These are phyloP conservation scores for Lycocerus yunnanus DNA, from an alignment of 2,888 invertebrate species.

Conservation along the genomic window DNA sequence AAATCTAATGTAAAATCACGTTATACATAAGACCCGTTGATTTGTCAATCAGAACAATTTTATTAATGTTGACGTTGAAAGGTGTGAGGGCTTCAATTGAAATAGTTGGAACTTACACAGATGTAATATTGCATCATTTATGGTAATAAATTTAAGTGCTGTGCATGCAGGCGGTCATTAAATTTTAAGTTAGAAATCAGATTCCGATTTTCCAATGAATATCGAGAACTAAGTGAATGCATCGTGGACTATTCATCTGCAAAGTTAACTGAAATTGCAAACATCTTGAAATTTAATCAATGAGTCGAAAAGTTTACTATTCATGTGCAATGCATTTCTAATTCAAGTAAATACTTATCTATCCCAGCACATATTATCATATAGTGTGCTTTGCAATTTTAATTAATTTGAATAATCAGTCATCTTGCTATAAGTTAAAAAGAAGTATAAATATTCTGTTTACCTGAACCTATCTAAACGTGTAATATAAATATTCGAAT, in stretches of 20 bases:
- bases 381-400: background rate
- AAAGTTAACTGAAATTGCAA: slow-evolving; percentile 3
- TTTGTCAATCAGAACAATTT: too few relatives aligned
- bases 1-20: too few relatives aligned
- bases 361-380: background rate
- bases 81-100: background rate
- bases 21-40: too few relatives aligned
- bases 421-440: too few relatives aligned
- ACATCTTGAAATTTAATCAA: background rate
- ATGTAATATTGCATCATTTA: background rate
- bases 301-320: background rate
- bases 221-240: slow-evolving; percentile 1
- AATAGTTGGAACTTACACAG: background rate
- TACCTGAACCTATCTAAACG: too few relatives aligned
- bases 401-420: background rate
- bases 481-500: too few relatives aligned
- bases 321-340: background rate
- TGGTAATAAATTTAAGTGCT: background rate
- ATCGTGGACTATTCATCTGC: slow-evolving; percentile 3
- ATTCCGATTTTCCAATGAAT: background rate
- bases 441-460: too few relatives aligned
- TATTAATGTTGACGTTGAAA: background rate
- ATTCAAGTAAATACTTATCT: background rate
- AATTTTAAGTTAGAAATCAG: background rate
- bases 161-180: background rate